Evolutionary conservation across 2,888 invertebrate species (phyloP).

Genomic region (Zaprionus obscuricornis): DNA sequence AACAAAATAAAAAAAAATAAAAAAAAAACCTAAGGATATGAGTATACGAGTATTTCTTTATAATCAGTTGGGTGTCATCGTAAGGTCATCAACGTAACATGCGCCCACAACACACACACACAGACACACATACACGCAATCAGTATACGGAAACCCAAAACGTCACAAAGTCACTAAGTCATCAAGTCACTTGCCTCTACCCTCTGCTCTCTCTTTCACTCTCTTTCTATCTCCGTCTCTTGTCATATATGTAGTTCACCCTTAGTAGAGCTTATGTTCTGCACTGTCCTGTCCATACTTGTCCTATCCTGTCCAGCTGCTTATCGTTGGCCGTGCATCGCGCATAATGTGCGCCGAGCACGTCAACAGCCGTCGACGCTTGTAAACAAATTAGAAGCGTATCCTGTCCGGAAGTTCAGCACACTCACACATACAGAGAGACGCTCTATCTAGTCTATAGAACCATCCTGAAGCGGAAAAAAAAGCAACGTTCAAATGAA

Average conservation of each 20-base stretch:
- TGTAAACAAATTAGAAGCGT: constrained; percentile 76
- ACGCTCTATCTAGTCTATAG: too few species aligned
- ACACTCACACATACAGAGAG: constrained; percentile 12
- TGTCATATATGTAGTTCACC: too few species aligned
- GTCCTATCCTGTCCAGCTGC: constrained; percentile 52
- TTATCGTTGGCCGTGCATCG: constrained; percentile 66
- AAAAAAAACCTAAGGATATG: constrained; percentile 17
- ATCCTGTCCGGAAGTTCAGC: constrained; percentile 71
- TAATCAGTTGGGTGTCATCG: constrained; percentile 80
- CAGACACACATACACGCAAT: constrained; percentile 47
- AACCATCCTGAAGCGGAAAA: constrained; percentile 35
- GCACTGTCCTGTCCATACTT: too few species aligned
- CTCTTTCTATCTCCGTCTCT: too few species aligned
- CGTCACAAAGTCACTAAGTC: constrained; percentile 37
- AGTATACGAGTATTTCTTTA: constrained; percentile 59
- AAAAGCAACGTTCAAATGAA: constrained; percentile 34
- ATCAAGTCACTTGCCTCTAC: constrained; percentile 22
- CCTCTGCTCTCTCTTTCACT: too few species aligned
- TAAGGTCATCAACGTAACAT: constrained; percentile 78
- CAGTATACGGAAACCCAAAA: constrained; percentile 10
- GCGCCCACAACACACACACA: constrained; percentile 16
- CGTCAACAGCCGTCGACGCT: constrained; percentile 56
- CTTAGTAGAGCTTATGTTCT: too few species aligned
- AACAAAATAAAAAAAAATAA: background rate
- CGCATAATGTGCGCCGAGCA: constrained; percentile 68